phyloP scores from a whole-genome alignment of 1,140 invertebrate species.

The Eumaeus atala region DNA sequence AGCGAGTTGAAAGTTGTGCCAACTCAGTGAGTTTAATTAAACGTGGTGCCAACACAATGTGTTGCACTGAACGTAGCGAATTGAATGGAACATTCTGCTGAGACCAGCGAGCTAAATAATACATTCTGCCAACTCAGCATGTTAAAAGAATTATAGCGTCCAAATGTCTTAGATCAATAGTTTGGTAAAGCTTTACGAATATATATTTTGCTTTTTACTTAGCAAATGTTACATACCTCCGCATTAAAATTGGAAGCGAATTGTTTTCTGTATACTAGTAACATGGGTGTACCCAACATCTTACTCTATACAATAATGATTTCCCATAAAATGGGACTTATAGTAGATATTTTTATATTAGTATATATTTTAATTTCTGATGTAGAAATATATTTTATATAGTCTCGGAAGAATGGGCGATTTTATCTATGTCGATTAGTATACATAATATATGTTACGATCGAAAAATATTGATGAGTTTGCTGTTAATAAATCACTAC shows the following conservation, averaged over 20 bases:
- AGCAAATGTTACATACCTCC: background rate
- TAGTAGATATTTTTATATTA: conserved; percentile 8
- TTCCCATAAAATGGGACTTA: conserved; percentile 3
- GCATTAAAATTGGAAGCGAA: background rate
- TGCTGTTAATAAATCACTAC: too few relatives aligned
- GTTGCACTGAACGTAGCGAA: too few relatives aligned
- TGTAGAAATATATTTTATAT: background rate
- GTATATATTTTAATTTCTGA: conserved; percentile 2
- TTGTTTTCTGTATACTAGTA: too few relatives aligned
- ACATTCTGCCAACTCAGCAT: background rate
- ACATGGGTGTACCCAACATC: too few relatives aligned
- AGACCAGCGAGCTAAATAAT: too few relatives aligned
- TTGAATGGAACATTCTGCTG: too few relatives aligned
- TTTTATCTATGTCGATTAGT: too few relatives aligned
- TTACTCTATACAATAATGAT: background rate
- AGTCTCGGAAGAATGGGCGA: background rate
- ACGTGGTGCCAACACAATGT: too few relatives aligned
- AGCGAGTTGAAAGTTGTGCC: too few relatives aligned
- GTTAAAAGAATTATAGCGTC: conserved; percentile 13
- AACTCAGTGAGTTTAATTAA: too few relatives aligned
- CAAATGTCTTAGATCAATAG: conserved; percentile 10
- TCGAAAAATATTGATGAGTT: too few relatives aligned
- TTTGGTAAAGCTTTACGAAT: conserved; percentile 1
- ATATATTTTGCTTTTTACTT: conserved; percentile 9
- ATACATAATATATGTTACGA: too few relatives aligned